Percentiles rank a stretch among this genome's conserved stretches.
These are phyloP conservation scores for Belgica antarctica DNA, from an alignment of 2,888 invertebrate genomes.

Conservation along the genomic window DNA sequence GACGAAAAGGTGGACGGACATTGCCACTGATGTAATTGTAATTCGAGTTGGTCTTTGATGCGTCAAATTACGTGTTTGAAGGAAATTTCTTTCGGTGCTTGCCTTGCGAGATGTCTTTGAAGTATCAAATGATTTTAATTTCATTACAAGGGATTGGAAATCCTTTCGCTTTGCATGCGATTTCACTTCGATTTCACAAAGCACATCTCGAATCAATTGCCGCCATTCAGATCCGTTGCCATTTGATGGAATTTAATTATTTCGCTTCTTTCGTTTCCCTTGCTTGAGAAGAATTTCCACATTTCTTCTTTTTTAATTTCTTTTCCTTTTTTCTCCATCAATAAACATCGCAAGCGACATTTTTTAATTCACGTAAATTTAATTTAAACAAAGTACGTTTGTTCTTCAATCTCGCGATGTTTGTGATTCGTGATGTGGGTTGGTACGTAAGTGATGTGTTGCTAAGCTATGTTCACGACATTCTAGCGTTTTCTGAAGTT, in stretches of 20 bases:
- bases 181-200: constrained; percentile 29
- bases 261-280: background rate
- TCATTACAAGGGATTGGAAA: background rate
- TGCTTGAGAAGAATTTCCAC: constrained; percentile 6
- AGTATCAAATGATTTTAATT: constrained; percentile 11
- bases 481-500: too few species aligned
- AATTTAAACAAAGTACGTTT: background rate
- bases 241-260: constrained; percentile 42
- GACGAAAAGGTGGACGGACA: constrained; percentile 2
- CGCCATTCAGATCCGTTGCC: constrained; percentile 1
- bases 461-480: too few species aligned
- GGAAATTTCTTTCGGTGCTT: constrained; percentile 2
- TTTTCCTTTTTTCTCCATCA: background rate
- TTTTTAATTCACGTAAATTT: background rate
- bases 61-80: background rate
- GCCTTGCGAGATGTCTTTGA: background rate
- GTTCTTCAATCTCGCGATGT: background rate
- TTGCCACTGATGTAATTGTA: constrained; percentile 20
- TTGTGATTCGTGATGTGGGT: constrained; percentile 23
- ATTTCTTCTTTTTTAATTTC: constrained; percentile 8
- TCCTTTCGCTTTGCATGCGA: constrained; percentile 26
- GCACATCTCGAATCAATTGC: background rate
- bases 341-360: constrained; percentile 12
- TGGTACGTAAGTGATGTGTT: too few species aligned
- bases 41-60: constrained; percentile 12